phyloP scores from a whole-genome alignment of 2,113 vertebrate genomes.

The Bungarus multicinctus region DNA sequence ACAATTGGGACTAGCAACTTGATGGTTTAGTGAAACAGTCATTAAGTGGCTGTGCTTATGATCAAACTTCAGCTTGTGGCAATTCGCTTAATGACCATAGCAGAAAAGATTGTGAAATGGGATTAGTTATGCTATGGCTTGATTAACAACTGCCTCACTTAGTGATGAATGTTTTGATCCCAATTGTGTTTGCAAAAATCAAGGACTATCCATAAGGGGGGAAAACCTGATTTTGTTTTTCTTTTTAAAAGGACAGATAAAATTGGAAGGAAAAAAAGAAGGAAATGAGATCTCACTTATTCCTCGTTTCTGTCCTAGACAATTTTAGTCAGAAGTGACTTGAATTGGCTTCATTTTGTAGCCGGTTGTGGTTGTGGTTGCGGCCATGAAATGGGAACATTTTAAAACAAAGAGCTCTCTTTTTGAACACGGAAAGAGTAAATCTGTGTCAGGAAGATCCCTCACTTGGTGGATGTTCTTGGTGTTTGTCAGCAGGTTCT shows the following conservation, averaged over 20 bases:
- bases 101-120: not conserved
- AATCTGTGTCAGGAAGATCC: not conserved
- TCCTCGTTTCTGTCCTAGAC: not conserved
- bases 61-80: not conserved
- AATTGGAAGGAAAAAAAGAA: accelerated
- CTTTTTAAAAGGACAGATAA: not conserved
- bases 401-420: not conserved
- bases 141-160: not conserved
- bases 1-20: not conserved
- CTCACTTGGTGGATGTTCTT: not conserved
- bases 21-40: not conserved
- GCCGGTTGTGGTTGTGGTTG: not conserved
- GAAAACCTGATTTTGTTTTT: no score
- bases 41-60: not conserved
- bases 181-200: not conserved
- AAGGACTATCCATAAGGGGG: not conserved
- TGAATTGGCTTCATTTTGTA: not conserved
- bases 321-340: not conserved
- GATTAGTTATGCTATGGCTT: not conserved
- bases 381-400: not conserved
- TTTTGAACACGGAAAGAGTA: not conserved
- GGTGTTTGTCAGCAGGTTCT: not conserved
- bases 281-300: not conserved
- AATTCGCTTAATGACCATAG: not conserved
- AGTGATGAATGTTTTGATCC: not conserved